These are phyloP conservation scores for Pinctada fucata DNA, from an alignment of 2,888 invertebrate genomes.

Conservation along the genomic window DNA sequence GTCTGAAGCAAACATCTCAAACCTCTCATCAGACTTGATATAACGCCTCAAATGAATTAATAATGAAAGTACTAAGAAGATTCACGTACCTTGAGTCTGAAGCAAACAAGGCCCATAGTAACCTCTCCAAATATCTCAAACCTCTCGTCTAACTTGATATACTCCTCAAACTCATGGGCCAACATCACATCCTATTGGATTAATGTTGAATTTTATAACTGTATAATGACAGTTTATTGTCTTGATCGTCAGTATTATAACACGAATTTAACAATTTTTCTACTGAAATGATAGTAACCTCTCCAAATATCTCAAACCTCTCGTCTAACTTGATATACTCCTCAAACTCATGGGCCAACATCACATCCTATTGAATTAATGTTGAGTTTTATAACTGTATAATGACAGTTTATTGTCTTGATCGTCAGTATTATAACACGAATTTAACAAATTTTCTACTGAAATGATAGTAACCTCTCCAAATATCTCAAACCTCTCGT, in stretches of 20 bases:
- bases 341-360: slow-evolving; percentile 88
- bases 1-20: too few relatives aligned
- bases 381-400: too few relatives aligned
- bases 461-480: slow-evolving; percentile 89
- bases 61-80: too few relatives aligned
- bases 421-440: too few relatives aligned
- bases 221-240: neutral
- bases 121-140: slow-evolving; percentile 92
- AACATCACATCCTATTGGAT: slow-evolving; percentile 78
- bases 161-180: slow-evolving; percentile 87
- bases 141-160: slow-evolving; percentile 84
- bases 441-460: too few relatives aligned
- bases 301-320: slow-evolving; percentile 88
- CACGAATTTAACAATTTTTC: too few relatives aligned
- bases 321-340: slow-evolving; percentile 83
- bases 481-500: slow-evolving; percentile 88
- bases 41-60: too few relatives aligned
- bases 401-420: too few relatives aligned
- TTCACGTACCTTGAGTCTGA: slow-evolving; percentile 84
- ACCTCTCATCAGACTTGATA: too few relatives aligned
- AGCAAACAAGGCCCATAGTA: slow-evolving; percentile 92
- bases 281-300: too few relatives aligned
- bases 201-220: neutral
- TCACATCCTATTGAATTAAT: too few relatives aligned
- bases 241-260: slow-evolving; percentile 58